Percentiles rank a stretch among this genome's conserved stretches.
Evolutionary conservation across 2,888 invertebrate genomes (phyloP).

Genomic region (Pristionchus exspectatus): DNA sequence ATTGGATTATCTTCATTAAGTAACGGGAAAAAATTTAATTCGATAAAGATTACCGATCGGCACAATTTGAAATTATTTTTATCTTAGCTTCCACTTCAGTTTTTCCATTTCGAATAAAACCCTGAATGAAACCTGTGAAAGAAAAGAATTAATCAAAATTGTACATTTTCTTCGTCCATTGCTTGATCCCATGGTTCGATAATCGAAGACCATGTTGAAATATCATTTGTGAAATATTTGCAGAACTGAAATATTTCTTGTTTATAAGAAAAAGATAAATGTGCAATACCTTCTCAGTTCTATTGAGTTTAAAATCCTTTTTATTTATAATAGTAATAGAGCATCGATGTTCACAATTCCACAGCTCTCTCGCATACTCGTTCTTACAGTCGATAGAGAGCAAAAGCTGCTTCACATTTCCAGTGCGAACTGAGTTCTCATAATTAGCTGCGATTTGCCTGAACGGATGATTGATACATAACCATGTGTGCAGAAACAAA

Average conservation of each 20-base stretch:
- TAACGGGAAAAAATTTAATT: not conserved
- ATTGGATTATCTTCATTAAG: no score
- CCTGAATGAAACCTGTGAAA: not conserved
- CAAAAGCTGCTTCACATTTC: no score
- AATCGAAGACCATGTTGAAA: not conserved
- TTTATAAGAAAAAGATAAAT: not conserved
- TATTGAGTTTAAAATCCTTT: not conserved
- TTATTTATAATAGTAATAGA: not conserved
- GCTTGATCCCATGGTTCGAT: not conserved
- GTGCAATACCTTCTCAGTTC: not conserved
- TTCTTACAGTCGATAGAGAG: not conserved
- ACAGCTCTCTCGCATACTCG: not conserved
- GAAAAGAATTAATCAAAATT: not conserved
- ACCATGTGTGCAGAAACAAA: no score
- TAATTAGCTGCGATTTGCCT: no score
- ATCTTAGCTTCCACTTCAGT: not conserved
- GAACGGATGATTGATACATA: no score
- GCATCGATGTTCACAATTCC: not conserved
- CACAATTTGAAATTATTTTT: not conserved
- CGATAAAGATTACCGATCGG: not conserved
- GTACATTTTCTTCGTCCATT: not conserved
- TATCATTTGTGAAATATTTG: not conserved
- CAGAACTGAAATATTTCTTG: not conserved
- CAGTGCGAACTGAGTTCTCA: no score
- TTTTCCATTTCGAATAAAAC: not conserved